Evolutionary conservation across 1,140 invertebrate genomes (phyloP), one percentile per base, ranked within the genome.

Genomic region (Sycobia sp.): DNA sequence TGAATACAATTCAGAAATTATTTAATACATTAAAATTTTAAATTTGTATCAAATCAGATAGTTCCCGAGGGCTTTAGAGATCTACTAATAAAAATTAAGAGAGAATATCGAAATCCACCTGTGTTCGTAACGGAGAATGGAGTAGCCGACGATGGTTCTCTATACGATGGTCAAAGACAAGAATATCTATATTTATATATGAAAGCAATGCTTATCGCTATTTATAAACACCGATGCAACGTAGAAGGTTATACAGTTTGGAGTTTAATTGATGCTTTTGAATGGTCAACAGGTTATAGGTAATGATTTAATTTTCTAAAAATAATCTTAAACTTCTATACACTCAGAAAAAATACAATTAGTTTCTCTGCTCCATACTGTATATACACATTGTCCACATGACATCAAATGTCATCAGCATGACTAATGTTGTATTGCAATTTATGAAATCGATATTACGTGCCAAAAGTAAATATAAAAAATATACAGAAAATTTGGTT

Each of bases 101-200:
- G 79, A 0, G 75, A 82, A 10, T 92, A 90, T 68, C 74, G 83
- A 44, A 87, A 89, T 73, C 83, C 86, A 0, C 68, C 77, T n/a
- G 78, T 91, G 2, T 77, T 88, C 8, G 80, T 93, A 3, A 88
- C 88, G 0, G 91, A 92, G 83, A 92, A 91, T 71, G 91, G 91
- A 20, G 9, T 55, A 8, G 69, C 80, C 2, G 70, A 75, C 55
- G 11, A 49, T 10, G 67, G 65, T 55, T 57, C 2, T 16, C 47
- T 66, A 36, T 58, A 63, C 9, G 71, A 78, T 65, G 38, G 29
- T 13, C 63, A 69, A 0, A 71, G 76, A 46, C 69, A 78, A 11
- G 36, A 70, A 7, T 88, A 86, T 66, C 84, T 83, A 8, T 74
- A 86, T 72, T 71, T 78, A 10, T 90, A 92, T 71, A 80, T 92